A percentile compares a stretch with the other conserved stretches of the same genome.
phyloP scores from a whole-genome alignment of 2,113 vertebrate genomes.

The Pteronura brasiliensis region DNA sequence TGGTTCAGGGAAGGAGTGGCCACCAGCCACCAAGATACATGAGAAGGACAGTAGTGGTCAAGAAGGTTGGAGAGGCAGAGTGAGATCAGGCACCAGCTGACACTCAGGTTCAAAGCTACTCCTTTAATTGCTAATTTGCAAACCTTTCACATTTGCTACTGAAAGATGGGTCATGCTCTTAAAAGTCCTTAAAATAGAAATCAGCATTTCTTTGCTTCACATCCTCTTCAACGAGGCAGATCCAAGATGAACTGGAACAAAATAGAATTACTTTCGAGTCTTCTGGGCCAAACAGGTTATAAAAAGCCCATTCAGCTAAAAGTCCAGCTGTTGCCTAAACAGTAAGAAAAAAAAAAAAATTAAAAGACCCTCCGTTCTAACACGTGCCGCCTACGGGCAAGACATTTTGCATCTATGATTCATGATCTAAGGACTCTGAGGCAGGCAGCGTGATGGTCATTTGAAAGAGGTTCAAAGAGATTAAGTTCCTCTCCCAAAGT shows the following conservation, averaged over 20 bases:
- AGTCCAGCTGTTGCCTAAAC: not conserved
- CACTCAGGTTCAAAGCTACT: not conserved
- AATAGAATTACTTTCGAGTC: not conserved
- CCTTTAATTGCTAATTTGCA: not conserved
- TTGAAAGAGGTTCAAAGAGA: not conserved
- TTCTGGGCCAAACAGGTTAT: not conserved
- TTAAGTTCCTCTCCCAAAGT: not conserved
- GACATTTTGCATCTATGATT: not conserved
- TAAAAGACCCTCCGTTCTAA: not conserved
- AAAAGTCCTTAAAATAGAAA: not conserved
- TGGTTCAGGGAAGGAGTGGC: not conserved
- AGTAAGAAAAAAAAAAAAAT: not conserved
- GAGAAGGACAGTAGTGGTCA: not conserved
- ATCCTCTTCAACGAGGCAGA: not conserved
- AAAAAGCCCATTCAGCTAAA: not conserved
- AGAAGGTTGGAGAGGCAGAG: not conserved
- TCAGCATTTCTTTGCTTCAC: not conserved
- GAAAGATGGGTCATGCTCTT: not conserved
- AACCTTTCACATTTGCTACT: not conserved
- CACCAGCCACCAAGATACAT: no score
- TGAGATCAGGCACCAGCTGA: not conserved
- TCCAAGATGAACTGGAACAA: not conserved
- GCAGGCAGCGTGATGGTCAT: not conserved
- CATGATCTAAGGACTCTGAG: not conserved
- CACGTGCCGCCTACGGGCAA: rapidly evolving